Conservation (phyloP, 2,888 invertebrate species). For the Eilema sororculum region DNA sequence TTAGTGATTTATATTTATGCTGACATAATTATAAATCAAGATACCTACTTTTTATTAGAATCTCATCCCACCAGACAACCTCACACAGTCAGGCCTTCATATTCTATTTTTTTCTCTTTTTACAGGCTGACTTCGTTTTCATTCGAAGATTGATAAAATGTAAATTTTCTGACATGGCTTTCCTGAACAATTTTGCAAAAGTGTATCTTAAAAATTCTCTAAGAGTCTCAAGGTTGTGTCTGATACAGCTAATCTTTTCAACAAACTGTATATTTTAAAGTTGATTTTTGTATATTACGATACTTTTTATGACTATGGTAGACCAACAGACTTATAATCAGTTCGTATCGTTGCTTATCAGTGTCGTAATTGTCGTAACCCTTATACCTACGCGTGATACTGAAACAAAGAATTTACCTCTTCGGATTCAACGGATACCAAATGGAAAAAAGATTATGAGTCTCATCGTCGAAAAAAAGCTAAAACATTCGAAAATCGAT, state of each 20-base stretch:
- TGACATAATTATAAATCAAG: no score
- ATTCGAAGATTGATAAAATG: slow-evolving; percentile 70
- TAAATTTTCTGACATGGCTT: slow-evolving; percentile 62
- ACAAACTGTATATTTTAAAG: slow-evolving; percentile 52
- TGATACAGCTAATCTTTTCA: slow-evolving; percentile 50
- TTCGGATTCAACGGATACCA: slow-evolving; percentile 21
- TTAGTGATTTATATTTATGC: no score
- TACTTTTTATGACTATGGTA: slow-evolving; percentile 12
- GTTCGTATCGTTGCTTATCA: no score
- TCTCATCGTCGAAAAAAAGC: no score
- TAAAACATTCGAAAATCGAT: not conserved
- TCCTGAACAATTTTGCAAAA: slow-evolving; percentile 58
- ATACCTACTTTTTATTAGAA: slow-evolving; percentile 22
- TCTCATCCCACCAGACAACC: no score
- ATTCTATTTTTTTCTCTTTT: slow-evolving; percentile 49
- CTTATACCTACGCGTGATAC: no score
- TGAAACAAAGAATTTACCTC: no score
- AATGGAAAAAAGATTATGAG: no score
- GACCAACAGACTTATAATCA: slow-evolving; percentile 29
- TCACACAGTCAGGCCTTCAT: slow-evolving; percentile 47
- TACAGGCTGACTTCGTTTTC: slow-evolving; percentile 50
- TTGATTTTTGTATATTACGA: slow-evolving; percentile 33
- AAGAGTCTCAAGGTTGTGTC: slow-evolving; percentile 33
- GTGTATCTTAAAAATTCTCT: slow-evolving; percentile 49
- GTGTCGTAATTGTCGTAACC: no score